Evolutionary conservation across 2,888 invertebrate species (phyloP).

Genomic region (Mechanitis messenoides): DNA sequence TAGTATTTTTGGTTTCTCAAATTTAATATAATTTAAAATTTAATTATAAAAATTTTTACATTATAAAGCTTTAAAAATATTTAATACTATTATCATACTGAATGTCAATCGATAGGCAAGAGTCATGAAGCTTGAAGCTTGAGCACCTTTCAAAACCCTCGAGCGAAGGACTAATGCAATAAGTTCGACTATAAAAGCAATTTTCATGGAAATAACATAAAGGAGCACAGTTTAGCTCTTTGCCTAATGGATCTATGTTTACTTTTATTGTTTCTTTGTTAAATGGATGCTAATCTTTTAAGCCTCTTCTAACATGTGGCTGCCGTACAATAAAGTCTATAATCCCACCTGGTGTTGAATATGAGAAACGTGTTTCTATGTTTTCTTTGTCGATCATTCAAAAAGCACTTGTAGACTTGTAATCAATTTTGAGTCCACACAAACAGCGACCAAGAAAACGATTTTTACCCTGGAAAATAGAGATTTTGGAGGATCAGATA

Average conservation of each 20-base stretch:
- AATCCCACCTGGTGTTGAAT: too few relatives aligned
- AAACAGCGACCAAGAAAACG: too few relatives aligned
- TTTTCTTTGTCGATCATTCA: too few relatives aligned
- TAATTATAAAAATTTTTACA: background rate
- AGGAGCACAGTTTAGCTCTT: constrained; percentile 23
- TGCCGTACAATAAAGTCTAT: too few relatives aligned
- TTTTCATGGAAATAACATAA: constrained; percentile 54
- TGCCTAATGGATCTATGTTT: constrained; percentile 19
- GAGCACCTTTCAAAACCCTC: constrained; percentile 11
- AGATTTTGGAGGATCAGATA: too few relatives aligned
- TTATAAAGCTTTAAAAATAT: background rate
- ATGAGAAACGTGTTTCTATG: too few relatives aligned
- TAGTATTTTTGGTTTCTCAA: too few relatives aligned
- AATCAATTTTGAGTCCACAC: too few relatives aligned
- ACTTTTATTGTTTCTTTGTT: constrained; percentile 17
- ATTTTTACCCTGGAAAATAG: too few relatives aligned
- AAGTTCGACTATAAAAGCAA: constrained; percentile 49
- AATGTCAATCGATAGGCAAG: constrained; percentile 4
- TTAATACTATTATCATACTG: background rate
- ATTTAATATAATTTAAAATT: too few relatives aligned
- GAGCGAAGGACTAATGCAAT: constrained; percentile 45
- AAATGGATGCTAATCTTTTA: background rate
- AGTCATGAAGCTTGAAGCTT: constrained; percentile 6
- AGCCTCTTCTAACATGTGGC: background rate
- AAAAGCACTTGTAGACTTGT: too few relatives aligned